phyloP scores from a whole-genome alignment of 2,888 invertebrate species.

The Bombylius discolor region DNA sequence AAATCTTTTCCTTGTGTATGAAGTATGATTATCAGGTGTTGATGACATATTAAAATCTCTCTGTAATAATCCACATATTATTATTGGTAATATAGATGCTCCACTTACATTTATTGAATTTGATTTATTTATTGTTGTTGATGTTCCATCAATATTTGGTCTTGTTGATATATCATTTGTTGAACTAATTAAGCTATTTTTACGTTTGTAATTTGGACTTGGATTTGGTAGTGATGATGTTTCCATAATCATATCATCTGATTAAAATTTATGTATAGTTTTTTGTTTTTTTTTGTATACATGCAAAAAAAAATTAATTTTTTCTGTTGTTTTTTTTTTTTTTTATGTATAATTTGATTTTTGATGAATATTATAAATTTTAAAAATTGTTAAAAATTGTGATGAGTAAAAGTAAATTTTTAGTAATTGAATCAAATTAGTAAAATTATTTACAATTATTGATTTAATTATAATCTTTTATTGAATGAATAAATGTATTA shows the following conservation, averaged over 20 bases:
- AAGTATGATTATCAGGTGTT: constrained; percentile 10
- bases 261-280: constrained; percentile 1
- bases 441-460: too few species aligned
- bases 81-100: constrained; percentile 36
- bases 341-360: too few species aligned
- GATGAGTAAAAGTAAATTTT: too few species aligned
- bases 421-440: too few species aligned
- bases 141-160: constrained; percentile 2
- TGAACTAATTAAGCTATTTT: constrained; percentile 1
- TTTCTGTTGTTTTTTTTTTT: too few species aligned
- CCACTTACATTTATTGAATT: constrained; percentile 24
- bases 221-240: constrained; percentile 5
- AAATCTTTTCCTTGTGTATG: constrained; percentile 10
- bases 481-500: too few species aligned
- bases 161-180: not conserved
- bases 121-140: constrained; percentile 1
- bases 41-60: constrained; percentile 20
- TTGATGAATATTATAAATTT: too few species aligned
- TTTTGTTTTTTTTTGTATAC: not conserved
- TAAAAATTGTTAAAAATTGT: too few species aligned
- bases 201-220: constrained; percentile 1
- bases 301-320: too few species aligned
- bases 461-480: too few species aligned
- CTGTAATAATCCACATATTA: constrained; percentile 38
- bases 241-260: constrained; percentile 7